Conservation (phyloP, 2,113 vertebrate genomes). For the Mus musculus region GRCm39 chr1:126606501-126607000, state of each 20-base stretch:
- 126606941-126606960: constrained; percentile 51
- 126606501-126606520: background rate
- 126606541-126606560: background rate
- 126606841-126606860: background rate
- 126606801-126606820: background rate
- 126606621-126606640: background rate
- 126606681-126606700: background rate
- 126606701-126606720: background rate
- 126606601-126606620: background rate
- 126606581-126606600: background rate
- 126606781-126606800: too few species aligned
- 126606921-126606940: constrained; percentile 63
- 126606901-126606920: constrained; percentile 51
- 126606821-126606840: background rate
- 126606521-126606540: background rate
- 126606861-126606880: constrained; percentile 9
- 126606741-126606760: constrained; percentile 22
- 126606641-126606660: background rate
- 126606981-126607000: constrained; percentile 34
- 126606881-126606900: constrained; percentile 50
- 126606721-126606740: constrained; percentile 3
- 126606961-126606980: constrained; percentile 49
- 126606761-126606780: background rate
- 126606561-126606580: background rate
- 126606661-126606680: background rate